A percentile compares a stretch with the other conserved stretches of the same genome.
Evolutionary conservation across 2,113 vertebrate species (phyloP).

Genomic region (Oncorhynchus clarkii): DNA sequence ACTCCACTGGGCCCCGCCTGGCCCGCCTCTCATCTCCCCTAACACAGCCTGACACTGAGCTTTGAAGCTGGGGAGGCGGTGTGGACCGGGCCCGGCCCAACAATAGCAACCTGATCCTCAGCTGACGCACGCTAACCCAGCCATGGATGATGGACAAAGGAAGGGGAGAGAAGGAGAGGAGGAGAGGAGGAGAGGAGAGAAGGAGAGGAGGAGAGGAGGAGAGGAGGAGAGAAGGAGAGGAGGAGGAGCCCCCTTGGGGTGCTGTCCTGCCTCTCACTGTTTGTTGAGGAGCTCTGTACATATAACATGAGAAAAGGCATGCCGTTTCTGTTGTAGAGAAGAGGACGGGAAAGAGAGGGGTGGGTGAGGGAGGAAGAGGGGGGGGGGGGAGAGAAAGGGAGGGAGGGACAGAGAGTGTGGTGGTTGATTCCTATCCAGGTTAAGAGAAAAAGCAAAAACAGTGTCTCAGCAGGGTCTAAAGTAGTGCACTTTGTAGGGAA

Average conservation of each 20-base stretch:
- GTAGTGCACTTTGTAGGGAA: too few species aligned
- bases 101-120: slow-evolving; percentile 72
- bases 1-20: slow-evolving; percentile 42
- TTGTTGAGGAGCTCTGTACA: slow-evolving; percentile 4
- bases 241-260: neutral
- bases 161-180: slow-evolving; percentile 51
- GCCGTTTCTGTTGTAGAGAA: too few species aligned
- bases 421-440: neutral
- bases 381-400: neutral
- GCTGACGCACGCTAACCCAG: slow-evolving; percentile 55
- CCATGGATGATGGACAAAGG: slow-evolving; percentile 42
- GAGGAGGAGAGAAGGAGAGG: neutral
- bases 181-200: slow-evolving; percentile 13
- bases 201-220: too few species aligned
- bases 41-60: slow-evolving; percentile 66
- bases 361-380: too few species aligned
- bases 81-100: slow-evolving; percentile 61
- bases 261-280: slow-evolving; percentile 13
- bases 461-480: too few species aligned
- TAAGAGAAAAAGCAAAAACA: too few species aligned
- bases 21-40: slow-evolving; percentile 61
- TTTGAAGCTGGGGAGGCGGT: slow-evolving; percentile 66
- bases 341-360: too few species aligned
- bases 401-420: too few species aligned
- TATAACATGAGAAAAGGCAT: slow-evolving; percentile 30